Base-by-base conservation (phyloP, 2,888 invertebrate species). In the Pemphredon lugubris region DNA sequence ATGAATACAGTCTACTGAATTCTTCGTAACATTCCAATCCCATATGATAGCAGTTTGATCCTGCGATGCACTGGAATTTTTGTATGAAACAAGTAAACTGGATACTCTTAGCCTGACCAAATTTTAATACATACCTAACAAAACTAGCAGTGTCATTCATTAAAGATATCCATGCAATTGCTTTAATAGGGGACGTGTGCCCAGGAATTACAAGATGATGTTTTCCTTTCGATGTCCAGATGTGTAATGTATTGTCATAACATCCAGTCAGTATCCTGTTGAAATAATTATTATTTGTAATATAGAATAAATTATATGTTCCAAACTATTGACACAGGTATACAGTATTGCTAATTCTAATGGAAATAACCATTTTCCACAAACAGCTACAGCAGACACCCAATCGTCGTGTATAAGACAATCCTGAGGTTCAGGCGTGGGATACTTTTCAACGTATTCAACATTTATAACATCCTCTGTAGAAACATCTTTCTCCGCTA, bases 361-460 rank as follows among this genome's bases (percentile, higher is more conserved):
- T 40, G 5, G 37, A 47, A 39, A 1, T 83, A 86, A 94, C 95
- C 95, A 96, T 86, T 93, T 93, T 39, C 92, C 92, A 70, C 92
- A 91, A 39, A 93, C 92, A 81, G 95, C 94, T 0, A 98, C 94
- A 42, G 96, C 93, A 16, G 97, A 95, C n/a, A 99, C 97, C 99
- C 99, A 99, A 88, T 99, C 99, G 90, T 98, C 97, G 85, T 98
- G 98, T 88, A 96, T 92, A 75, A 99, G 91, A 87, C 97, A 96
- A 88, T 98, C 96, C 87, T 97, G 94, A 0, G 98, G 98, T 84
- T 96, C 93, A 0, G 99, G 99, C 0, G 98, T 95, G 9, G 98
- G 96, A 80, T 95, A 94, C 80, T 96, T 93, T 87, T 97, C 96
- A 18, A 98, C 91, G 90, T 98, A 99, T 90, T 99, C 98, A 53